Evolutionary conservation across 2,888 invertebrate genomes (phyloP).

Genomic region (Philopedon plagiatum): DNA sequence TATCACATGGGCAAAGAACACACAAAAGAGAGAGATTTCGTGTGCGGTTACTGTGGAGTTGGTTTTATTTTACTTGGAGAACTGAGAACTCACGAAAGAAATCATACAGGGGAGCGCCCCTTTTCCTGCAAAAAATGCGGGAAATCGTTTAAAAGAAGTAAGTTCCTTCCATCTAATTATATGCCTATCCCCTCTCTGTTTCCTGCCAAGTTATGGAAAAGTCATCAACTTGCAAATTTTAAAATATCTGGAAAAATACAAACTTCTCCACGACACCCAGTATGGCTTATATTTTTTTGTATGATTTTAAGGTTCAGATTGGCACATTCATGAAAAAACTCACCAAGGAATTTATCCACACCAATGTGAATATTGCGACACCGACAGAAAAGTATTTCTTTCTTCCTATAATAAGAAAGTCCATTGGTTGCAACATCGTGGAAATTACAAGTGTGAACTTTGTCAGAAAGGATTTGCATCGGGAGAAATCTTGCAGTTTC

Average conservation of each 20-base stretch:
- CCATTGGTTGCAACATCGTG: neutral
- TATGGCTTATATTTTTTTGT: neutral
- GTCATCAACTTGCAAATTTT: no score
- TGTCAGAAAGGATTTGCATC: neutral
- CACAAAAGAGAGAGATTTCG: neutral
- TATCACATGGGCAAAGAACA: conserved; percentile 8
- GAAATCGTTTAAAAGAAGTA: conserved; percentile 1
- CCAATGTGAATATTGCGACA: neutral
- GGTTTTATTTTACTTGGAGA: neutral
- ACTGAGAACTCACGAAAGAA: neutral
- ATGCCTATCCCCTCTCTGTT: no score
- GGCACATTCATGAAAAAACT: neutral
- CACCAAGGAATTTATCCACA: conserved; percentile 1
- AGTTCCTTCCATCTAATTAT: no score
- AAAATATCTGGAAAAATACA: no score
- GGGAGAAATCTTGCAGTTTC: conserved; percentile 1
- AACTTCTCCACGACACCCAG: no score
- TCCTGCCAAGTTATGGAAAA: no score
- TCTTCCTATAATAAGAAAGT: neutral
- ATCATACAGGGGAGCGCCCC: neutral
- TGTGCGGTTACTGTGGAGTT: neutral
- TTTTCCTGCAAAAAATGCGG: neutral
- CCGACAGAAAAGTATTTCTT: neutral
- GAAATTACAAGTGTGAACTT: neutral
- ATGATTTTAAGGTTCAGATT: neutral